Percentiles rank a stretch among this genome's conserved stretches.
phyloP scores from a whole-genome alignment of 2,113 vertebrate genomes.

The Burhinus oedicnemus region DNA sequence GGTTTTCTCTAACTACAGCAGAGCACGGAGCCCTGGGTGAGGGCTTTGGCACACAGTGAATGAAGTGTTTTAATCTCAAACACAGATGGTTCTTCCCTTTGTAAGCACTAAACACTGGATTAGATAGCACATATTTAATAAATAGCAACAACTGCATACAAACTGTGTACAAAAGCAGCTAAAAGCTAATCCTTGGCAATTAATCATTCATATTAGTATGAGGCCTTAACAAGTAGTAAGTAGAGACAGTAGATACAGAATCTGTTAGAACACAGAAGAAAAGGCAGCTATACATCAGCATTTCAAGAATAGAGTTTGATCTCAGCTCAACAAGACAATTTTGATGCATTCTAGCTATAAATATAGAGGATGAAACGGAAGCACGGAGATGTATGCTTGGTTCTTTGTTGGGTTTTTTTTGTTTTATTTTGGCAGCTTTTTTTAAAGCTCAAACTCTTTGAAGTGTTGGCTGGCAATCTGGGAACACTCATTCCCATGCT shows the following conservation, averaged over 20 bases:
- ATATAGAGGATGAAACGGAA: background rate
- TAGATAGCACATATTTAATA: conserved; percentile 43
- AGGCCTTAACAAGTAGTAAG: background rate
- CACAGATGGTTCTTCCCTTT: conserved; percentile 20
- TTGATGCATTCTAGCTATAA: background rate
- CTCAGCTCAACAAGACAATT: background rate
- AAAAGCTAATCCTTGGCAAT: conserved; percentile 25
- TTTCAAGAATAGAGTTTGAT: background rate
- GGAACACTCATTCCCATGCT: background rate
- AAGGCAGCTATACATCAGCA: background rate
- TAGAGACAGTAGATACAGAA: background rate
- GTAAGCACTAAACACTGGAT: conserved; percentile 27
- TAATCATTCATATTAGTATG: background rate
- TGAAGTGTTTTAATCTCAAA: conserved; percentile 15
- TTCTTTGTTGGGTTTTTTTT: background rate
- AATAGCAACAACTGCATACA: conserved; percentile 39
- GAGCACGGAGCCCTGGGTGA: background rate
- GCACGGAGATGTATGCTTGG: background rate
- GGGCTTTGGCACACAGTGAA: background rate
- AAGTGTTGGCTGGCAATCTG: background rate
- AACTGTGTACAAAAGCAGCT: conserved; percentile 13
- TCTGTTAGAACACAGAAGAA: background rate
- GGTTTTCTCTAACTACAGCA: background rate
- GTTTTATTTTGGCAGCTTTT: background rate
- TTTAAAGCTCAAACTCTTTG: background rate